Base-by-base conservation (phyloP, 2,113 vertebrate genomes). In the Manacus vitellinus region DNA sequence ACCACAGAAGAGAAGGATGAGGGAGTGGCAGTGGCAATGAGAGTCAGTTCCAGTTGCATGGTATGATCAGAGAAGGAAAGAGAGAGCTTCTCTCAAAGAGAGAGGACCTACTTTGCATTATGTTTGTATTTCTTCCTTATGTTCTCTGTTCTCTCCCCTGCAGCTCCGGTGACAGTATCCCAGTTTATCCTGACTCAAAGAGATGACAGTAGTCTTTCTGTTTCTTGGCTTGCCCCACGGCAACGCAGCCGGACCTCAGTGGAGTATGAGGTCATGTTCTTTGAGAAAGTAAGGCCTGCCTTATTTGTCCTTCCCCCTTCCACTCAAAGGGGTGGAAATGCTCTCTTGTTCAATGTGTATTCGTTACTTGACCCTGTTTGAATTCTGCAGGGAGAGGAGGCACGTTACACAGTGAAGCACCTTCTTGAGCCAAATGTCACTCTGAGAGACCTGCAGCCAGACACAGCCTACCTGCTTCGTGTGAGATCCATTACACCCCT, bases 391-490 rank as follows among this genome's bases (percentile, higher is more conserved):
- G 97, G 97, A 12, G 98, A 98, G 88, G 98, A 98, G 65, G 86
- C 97, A 56, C 96, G 97, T 80, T 98, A 98, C 65, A 98, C 96
- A 39, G 98, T 98, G 80, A 97, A 97, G 52, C 96, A 97, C 41
- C 96, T 97, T 55, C 70, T 95, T 4, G 98, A 98, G 80, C 98
- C 98, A 2, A 97, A 97, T 31, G 98, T 98, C 56, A 94, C 98
- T 23, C 92, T 98, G 92, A 97, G 94, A 2, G 97, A 98, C 68
- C 95, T 98, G 63, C 98, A 98, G 87, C 98, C 98, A 3, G 97
- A 98, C 70, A 98, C 98, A 71, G 96, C 96, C 10, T 98, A 98
- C 55, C 91, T 98, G 47, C 88, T 98, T 54, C 96, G 98, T 6
- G 98, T 98, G 20, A 97, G 98, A n/a, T 98, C 92, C 52, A 31